A percentile compares a stretch with the other conserved stretches of the same genome.
phyloP scores from a whole-genome alignment of 2,113 vertebrate genomes.

The Marmota flaviventris region DNA sequence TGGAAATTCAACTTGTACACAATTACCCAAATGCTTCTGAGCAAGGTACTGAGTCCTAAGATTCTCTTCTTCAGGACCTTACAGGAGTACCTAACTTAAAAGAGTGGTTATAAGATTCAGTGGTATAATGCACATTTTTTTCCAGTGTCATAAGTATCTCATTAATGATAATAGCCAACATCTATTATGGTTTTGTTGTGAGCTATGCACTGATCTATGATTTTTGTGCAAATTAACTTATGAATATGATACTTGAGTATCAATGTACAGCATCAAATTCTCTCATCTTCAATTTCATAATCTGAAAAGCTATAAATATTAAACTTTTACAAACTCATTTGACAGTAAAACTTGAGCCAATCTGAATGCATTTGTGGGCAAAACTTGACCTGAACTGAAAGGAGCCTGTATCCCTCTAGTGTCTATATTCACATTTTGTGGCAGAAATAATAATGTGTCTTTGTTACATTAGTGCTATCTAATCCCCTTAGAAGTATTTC shows the following conservation, averaged over 20 bases:
- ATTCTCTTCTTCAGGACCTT: neutral
- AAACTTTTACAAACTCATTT: neutral
- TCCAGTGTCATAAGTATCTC: neutral
- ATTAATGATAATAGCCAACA: neutral
- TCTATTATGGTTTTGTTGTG: neutral
- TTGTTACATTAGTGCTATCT: neutral
- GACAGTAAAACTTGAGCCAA: neutral
- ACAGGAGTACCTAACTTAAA: neutral
- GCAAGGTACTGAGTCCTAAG: neutral
- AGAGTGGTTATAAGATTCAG: neutral
- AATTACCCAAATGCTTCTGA: neutral
- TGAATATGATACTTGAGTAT: neutral
- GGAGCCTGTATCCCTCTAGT: neutral
- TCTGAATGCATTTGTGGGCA: neutral
- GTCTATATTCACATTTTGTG: neutral
- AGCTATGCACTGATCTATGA: neutral
- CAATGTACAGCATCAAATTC: neutral
- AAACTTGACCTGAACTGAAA: neutral
- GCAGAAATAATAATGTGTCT: neutral
- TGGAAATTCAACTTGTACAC: neutral
- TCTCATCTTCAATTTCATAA: neutral
- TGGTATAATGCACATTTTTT: neutral
- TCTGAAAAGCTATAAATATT: neutral
- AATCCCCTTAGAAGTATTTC: neutral
- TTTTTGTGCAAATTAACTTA: neutral